phyloP scores from a whole-genome alignment of 1,140 invertebrate species.

The Maconellicoccus hirsutus region DNA sequence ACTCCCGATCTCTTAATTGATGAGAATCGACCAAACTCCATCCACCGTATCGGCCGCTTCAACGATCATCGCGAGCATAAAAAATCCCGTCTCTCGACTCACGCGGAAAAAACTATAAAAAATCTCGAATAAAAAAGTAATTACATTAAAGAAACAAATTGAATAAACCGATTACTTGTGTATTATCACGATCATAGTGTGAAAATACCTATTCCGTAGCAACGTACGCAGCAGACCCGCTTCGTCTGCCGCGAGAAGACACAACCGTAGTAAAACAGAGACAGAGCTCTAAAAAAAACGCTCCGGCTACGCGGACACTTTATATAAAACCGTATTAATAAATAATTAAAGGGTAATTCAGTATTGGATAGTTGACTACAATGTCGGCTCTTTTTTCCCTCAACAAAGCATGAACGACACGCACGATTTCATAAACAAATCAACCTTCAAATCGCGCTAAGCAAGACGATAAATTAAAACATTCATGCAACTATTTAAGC shows the following conservation, averaged over 20 bases:
- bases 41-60: too few relatives aligned
- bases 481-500: slow-evolving; percentile 24
- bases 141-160: slow-evolving; percentile 1
- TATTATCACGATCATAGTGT: not conserved
- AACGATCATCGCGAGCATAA: too few relatives aligned
- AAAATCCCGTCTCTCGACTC: too few relatives aligned
- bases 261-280: too few relatives aligned
- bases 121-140: not conserved
- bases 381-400: slow-evolving; percentile 9
- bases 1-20: too few relatives aligned
- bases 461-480: slow-evolving; percentile 27
- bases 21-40: too few relatives aligned
- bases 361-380: slow-evolving; percentile 4
- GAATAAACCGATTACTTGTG: not conserved
- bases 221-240: too few relatives aligned
- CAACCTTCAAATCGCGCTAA: slow-evolving; percentile 27
- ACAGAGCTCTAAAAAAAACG: too few relatives aligned
- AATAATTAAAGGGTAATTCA: slow-evolving; percentile 9
- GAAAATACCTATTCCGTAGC: not conserved
- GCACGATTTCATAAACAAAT: slow-evolving; percentile 28
- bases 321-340: not conserved
- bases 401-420: slow-evolving; percentile 26
- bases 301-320: too few relatives aligned
- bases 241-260: too few relatives aligned
- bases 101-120: too few relatives aligned